Evolutionary conservation across 2,113 vertebrate species (phyloP).

Genomic region (Onychostruthus taczanowskii): DNA sequence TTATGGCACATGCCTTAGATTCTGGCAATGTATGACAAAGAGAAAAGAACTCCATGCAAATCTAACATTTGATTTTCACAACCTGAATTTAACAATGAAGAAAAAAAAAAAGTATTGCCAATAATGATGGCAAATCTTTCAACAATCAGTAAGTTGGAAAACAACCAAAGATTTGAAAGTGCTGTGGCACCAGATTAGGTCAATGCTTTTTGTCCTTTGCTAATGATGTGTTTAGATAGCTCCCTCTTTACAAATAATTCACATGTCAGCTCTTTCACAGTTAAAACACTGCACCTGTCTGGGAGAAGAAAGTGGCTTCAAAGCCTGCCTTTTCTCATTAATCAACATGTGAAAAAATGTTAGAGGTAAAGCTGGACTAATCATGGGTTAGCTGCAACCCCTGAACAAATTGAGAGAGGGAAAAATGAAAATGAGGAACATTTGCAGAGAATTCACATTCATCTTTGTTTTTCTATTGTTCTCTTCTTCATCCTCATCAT

Average conservation of each 20-base stretch:
- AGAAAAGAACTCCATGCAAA: not conserved
- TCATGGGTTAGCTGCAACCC: not conserved
- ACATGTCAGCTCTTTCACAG: constrained; percentile 73
- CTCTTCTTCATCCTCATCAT: not conserved
- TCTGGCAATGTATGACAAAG: not conserved
- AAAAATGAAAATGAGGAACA: constrained; percentile 3
- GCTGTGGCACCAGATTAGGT: constrained; percentile 56
- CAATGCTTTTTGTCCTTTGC: constrained; percentile 50
- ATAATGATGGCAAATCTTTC: constrained; percentile 12
- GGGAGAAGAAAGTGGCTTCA: constrained; percentile 69
- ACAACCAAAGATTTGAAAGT: constrained; percentile 43
- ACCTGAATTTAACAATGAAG: not conserved
- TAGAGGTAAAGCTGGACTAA: constrained; percentile 11
- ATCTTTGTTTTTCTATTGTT: not conserved
- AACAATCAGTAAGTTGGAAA: constrained; percentile 23
- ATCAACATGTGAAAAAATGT: constrained; percentile 49
- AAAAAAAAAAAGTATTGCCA: not conserved
- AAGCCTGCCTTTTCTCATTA: constrained; percentile 73
- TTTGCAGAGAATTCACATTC: not conserved
- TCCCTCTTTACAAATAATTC: constrained; percentile 74
- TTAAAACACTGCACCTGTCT: constrained; percentile 80
- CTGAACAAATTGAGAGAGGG: not conserved
- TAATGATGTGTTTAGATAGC: constrained; percentile 61
- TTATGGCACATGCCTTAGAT: not conserved
- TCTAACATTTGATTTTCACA: not conserved